Evolutionary conservation across 2,797 vertebrate genomes (phyloP).

Genomic region (Esox lucius): DNA sequence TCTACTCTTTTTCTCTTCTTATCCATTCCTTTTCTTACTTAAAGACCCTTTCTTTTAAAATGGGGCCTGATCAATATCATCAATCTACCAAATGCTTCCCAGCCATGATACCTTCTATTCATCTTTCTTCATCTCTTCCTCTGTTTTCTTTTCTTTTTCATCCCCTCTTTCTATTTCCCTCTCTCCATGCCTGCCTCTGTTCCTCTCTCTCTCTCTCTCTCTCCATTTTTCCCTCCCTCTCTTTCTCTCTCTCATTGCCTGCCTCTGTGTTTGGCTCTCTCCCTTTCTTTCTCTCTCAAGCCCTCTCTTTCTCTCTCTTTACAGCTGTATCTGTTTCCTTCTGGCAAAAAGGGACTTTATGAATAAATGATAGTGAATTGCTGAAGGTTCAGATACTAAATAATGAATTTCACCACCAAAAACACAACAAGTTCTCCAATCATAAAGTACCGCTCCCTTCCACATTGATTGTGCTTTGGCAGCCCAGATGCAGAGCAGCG

Average conservation of each 20-base stretch:
- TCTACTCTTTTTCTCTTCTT: conserved; percentile 27
- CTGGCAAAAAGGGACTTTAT: conserved; percentile 99
- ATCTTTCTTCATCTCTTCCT: conserved; percentile 69
- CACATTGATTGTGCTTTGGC: conserved; percentile 99
- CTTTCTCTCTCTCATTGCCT: conserved; percentile 66
- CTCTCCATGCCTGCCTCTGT: conserved; percentile 75
- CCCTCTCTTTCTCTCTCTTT: conserved; percentile 60
- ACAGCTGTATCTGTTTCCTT: conserved; percentile 99
- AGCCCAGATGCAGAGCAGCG: conserved; percentile 96
- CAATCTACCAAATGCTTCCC: conserved; percentile 76
- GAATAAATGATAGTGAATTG: conserved; percentile 99
- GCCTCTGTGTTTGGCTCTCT: conserved; percentile 68
- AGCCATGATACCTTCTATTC: conserved; percentile 8
- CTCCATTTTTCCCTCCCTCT: conserved; percentile 62
- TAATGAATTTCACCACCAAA: conserved; percentile 99
- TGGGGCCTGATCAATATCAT: conserved; percentile 99
- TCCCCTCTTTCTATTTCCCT: conserved; percentile 45
- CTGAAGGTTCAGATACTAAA: conserved; percentile 99
- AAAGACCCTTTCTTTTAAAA: conserved; percentile 90
- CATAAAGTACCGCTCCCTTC: conserved; percentile 99
- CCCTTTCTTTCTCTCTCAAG: conserved; percentile 73
- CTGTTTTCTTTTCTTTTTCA: conserved; percentile 51
- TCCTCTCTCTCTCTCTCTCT: conserved; percentile 63
- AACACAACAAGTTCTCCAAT: conserved; percentile 99
- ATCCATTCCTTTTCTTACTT: conserved; percentile 4